Evolutionary conservation across 2,797 vertebrate species (phyloP), one percentile per base, ranked within the genome.

Genomic region (Periophthalmus magnuspinnatus): DNA sequence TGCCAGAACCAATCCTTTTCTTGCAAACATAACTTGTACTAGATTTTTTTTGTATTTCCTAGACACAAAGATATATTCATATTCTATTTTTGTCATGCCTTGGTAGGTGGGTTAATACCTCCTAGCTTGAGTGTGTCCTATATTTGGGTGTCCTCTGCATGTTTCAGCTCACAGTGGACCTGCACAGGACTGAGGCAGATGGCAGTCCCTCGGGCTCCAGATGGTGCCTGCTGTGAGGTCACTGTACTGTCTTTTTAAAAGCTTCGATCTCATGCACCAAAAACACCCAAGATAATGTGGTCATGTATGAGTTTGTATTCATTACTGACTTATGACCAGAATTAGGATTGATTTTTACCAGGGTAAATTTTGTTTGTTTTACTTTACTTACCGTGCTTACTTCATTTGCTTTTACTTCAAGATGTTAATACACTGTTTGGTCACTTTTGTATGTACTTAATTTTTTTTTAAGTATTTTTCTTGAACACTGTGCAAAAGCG

Each of bases 191-290:
- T 60, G 54, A 74, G 74, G 67, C 86, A 86, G 83, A 85, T 88
- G 86, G 82, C 75, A 21, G 57, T 69, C 63, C 66, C 68, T 17
- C 61, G 33, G 77, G 75, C 70, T 81, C 82, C 84, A 88, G 82
- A 88, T 88, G 86, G 84, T 81, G 76, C 67, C 50, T 74, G 70
- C 74, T 64, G 79, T 74, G 78, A 81, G 76, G 68, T 65, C 81
- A 82, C 63, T 71, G 16, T 47, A 65, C 65, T 65, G 63, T 65
- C 45, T 65, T 65, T 65, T 65, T 65, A 65, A 65, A 65, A 65
- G 63, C 63, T 65, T 65, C 63, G 22, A 65, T 65, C 63, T 50
- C 17, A n/a, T 32, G 45, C 28, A 50, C 63, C 28, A 33, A 33
- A 50, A 65, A 8, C 45, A 45, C 22, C 16, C 21, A 64, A 45